Evolutionary conservation across 1,140 invertebrate species (phyloP).

Genomic region (Sogatella furcifera): DNA sequence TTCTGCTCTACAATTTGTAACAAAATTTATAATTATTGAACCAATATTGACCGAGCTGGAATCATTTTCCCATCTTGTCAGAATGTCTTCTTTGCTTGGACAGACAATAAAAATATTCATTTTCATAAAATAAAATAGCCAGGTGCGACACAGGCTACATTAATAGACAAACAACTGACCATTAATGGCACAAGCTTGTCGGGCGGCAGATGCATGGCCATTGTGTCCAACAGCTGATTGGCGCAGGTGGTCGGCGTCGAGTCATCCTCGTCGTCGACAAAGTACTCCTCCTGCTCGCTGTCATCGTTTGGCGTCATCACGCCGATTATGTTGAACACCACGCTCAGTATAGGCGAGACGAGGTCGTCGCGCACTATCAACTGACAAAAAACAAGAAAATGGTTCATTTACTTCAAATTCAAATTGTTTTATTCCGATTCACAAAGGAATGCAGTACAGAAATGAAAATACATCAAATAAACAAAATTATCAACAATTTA

Average conservation of each 20-base stretch:
- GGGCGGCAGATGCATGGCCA: conserved; percentile 64
- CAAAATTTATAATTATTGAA: too few relatives aligned
- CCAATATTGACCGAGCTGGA: too few relatives aligned
- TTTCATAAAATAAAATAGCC: too few relatives aligned
- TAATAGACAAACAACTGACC: conserved; percentile 39
- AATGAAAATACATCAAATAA: too few relatives aligned
- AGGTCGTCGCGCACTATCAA: conserved; percentile 61
- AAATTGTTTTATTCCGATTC: too few relatives aligned
- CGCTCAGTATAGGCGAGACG: conserved; percentile 54
- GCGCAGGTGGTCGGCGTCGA: conserved; percentile 51
- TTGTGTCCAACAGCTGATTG: conserved; percentile 60
- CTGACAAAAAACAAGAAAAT: conserved; percentile 27
- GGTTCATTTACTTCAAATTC: not conserved
- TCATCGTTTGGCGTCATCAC: conserved; percentile 26
- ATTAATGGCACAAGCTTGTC: conserved; percentile 62
- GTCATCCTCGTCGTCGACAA: conserved; percentile 43
- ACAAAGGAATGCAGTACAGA: too few relatives aligned
- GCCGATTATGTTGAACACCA: conserved; percentile 57
- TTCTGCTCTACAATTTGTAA: too few relatives aligned
- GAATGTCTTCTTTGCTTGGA: too few relatives aligned
- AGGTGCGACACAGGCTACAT: too few relatives aligned
- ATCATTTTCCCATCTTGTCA: too few relatives aligned
- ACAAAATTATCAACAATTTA: too few relatives aligned
- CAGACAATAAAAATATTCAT: too few relatives aligned
- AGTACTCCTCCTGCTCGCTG: conserved; percentile 43